Conservation (phyloP, 2,888 invertebrate genomes). For the Cistogaster globosa region DNA sequence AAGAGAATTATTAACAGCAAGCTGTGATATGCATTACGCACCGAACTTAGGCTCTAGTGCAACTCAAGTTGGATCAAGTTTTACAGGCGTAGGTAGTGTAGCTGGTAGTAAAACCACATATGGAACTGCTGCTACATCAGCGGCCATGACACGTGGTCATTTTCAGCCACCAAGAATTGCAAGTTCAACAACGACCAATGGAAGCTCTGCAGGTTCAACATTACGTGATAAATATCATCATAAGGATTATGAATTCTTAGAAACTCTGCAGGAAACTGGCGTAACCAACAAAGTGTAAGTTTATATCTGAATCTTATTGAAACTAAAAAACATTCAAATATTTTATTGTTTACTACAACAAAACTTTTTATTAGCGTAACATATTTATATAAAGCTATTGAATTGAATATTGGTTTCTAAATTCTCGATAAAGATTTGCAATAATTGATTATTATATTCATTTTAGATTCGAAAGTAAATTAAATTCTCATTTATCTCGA, state of each 20-base stretch:
- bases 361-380: no score
- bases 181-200: conserved; percentile 63
- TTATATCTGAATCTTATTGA: no score
- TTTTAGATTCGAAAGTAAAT: conserved; percentile 80
- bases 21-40: conserved; percentile 79
- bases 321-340: no score
- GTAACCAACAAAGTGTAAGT: conserved; percentile 83
- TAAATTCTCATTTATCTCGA: conserved; percentile 81
- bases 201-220: conserved; percentile 69
- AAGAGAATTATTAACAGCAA: conserved; percentile 75
- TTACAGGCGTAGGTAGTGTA: conserved; percentile 71
- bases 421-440: no score
- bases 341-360: no score
- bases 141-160: conserved; percentile 52
- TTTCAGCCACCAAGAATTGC: conserved; percentile 54
- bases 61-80: conserved; percentile 53
- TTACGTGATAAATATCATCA: conserved; percentile 78
- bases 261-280: conserved; percentile 81
- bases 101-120: conserved; percentile 52
- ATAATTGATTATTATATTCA: neutral
- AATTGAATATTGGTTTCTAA: no score
- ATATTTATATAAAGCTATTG: no score
- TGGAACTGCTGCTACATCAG: conserved; percentile 43
- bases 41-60: conserved; percentile 69
- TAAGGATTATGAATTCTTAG: conserved; percentile 81